phyloP scores from a whole-genome alignment of 2,113 vertebrate species.

The Gopherus evgoodei region DNA sequence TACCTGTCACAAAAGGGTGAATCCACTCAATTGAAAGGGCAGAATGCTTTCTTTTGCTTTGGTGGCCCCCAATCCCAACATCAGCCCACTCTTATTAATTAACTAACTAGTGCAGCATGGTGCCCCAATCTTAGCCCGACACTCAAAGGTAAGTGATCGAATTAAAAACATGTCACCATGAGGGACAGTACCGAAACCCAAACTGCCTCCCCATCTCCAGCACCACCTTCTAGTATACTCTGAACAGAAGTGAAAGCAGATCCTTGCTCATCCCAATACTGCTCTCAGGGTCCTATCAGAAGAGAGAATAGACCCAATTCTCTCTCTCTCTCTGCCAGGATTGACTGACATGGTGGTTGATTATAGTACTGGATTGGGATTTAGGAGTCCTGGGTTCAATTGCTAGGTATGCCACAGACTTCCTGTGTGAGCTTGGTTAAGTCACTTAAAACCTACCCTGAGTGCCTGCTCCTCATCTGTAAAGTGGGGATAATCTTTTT shows the following conservation, averaged over 20 bases:
- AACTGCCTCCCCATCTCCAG: not conserved
- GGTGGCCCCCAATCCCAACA: not conserved
- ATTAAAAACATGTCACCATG: not conserved
- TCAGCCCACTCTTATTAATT: not conserved
- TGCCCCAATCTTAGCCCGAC: fast-evolving
- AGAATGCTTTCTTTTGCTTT: not conserved
- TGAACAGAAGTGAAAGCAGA: not conserved
- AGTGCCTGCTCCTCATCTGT: not conserved
- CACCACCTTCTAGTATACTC: fast-evolving
- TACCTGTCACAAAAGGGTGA: not conserved
- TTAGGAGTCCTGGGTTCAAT: not conserved
- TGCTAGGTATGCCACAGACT: not conserved
- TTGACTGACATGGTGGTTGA: not conserved
- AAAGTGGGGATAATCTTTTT: not conserved
- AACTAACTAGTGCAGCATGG: not conserved
- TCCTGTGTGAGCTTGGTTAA: not conserved
- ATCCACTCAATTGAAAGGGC: not conserved
- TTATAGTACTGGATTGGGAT: not conserved
- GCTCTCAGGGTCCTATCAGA: not conserved
- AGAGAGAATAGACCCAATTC: not conserved
- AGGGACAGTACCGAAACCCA: not conserved
- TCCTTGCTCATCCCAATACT: fast-evolving
- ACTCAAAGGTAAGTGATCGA: not conserved
- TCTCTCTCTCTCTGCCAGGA: not conserved
- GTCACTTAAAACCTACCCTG: not conserved